A percentile compares a stretch with the other conserved stretches of the same genome.
Evolutionary conservation across 2,113 vertebrate species (phyloP).

Genomic region (Glaucomys volans): DNA sequence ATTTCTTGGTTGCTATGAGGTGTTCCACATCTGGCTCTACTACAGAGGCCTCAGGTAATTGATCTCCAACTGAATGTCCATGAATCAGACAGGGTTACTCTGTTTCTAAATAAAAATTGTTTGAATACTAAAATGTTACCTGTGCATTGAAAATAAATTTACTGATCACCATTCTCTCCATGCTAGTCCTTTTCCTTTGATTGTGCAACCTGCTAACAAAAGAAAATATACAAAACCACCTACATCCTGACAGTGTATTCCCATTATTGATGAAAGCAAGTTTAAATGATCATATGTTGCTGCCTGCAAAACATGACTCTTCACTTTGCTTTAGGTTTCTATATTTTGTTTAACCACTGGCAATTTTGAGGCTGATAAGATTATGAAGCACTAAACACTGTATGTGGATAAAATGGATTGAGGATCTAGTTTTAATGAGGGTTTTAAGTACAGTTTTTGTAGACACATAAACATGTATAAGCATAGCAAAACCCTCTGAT

Average conservation of each 20-base stretch:
- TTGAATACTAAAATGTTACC: not conserved
- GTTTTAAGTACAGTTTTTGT: not conserved
- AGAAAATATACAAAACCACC: not conserved
- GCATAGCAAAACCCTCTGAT: not conserved
- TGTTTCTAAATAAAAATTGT: not conserved
- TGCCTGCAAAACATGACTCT: not conserved
- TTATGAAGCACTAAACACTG: not conserved
- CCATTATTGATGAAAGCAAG: not conserved
- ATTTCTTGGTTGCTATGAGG: not conserved
- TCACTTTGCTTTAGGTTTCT: not conserved
- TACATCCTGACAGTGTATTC: not conserved
- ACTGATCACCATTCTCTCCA: not conserved
- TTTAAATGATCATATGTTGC: not conserved
- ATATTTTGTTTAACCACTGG: not conserved
- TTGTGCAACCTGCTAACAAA: not conserved
- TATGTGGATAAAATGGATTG: constrained; percentile 19
- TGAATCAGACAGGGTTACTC: not conserved
- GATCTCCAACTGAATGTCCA: not conserved
- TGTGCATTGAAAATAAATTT: not conserved
- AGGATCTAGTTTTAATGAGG: constrained; percentile 5
- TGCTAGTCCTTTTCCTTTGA: not conserved
- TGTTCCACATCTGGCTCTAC: not conserved
- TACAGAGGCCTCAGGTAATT: not conserved
- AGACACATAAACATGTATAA: not conserved
- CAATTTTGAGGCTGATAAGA: not conserved